Evolutionary conservation across 1,140 invertebrate genomes (phyloP).

Genomic region (Lamellibrachia luymesi): DNA sequence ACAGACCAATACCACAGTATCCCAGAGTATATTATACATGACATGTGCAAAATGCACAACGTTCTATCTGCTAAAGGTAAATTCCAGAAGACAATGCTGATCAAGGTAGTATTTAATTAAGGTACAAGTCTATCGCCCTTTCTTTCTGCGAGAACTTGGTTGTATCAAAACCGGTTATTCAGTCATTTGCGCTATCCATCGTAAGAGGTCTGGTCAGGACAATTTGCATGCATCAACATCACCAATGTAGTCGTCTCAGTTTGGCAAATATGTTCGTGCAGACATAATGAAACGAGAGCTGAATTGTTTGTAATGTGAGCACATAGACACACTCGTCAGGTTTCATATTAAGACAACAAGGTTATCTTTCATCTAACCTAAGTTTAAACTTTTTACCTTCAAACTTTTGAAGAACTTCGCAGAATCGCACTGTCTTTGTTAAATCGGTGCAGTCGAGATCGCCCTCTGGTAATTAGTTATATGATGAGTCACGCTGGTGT

Average conservation of each 20-base stretch:
- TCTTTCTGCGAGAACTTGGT: not conserved
- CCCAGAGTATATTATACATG: not conserved
- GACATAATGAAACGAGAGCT: not conserved
- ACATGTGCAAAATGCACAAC: not conserved
- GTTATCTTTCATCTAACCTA: not conserved
- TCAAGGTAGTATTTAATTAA: not conserved
- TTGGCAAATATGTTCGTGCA: not conserved
- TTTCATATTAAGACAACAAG: not conserved
- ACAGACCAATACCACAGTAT: not conserved
- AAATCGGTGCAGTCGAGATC: not conserved
- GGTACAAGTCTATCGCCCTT: not conserved
- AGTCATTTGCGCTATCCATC: not conserved
- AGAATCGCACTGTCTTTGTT: not conserved
- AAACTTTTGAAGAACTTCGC: not conserved
- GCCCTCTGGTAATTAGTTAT: not conserved
- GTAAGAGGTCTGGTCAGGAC: not conserved
- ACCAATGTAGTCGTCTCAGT: not conserved
- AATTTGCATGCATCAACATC: not conserved
- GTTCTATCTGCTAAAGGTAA: not conserved
- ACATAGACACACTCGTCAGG: not conserved
- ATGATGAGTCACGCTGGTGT: not conserved
- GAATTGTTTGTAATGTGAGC: not conserved
- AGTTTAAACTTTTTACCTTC: not conserved
- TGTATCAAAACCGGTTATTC: not conserved
- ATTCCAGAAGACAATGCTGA: not conserved